Conservation (phyloP, 1,140 invertebrate genomes). For the Drosophila virilis region DNA sequence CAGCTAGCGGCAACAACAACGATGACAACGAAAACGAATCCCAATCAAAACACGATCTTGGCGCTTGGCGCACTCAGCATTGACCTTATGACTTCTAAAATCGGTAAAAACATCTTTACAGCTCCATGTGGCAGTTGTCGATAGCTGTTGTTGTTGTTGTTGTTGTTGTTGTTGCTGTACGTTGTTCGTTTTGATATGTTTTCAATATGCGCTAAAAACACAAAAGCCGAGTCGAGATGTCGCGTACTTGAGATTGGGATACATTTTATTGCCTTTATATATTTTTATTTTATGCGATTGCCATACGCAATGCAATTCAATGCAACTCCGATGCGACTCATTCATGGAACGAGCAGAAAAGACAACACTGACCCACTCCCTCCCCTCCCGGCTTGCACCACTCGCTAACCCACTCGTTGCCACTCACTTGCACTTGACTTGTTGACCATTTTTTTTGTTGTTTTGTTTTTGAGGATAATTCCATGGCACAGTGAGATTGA, state of each 20-base stretch:
- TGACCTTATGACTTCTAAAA: conserved; percentile 83
- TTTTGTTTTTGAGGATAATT: conserved; percentile 52
- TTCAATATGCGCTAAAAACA: conserved; percentile 76
- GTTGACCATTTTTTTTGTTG: not conserved
- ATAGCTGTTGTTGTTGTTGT: conserved; percentile 35
- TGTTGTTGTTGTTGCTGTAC: conserved; percentile 31
- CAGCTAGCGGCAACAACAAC: conserved; percentile 30
- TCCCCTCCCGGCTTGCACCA: not conserved
- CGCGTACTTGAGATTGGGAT: conserved; percentile 78
- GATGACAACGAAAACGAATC: conserved; percentile 43
- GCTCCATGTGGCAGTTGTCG: conserved; percentile 68
- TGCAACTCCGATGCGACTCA: conserved; percentile 34
- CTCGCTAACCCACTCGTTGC: not conserved
- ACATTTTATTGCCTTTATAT: conserved; percentile 72
- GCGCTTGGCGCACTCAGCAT: conserved; percentile 71
- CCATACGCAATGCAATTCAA: conserved; percentile 43
- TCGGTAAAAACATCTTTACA: conserved; percentile 83
- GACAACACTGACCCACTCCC: not conserved
- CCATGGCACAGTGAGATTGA: conserved; percentile 66
- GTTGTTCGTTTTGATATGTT: conserved; percentile 52
- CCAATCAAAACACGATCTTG: conserved; percentile 81
- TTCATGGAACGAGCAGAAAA: conserved; percentile 47
- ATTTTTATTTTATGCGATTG: conserved; percentile 38
- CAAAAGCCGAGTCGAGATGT: conserved; percentile 58
- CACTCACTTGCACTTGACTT: conserved; percentile 23